Evolutionary conservation across 2,113 vertebrate genomes (phyloP).

Genomic region (Xenus cinereus): DNA sequence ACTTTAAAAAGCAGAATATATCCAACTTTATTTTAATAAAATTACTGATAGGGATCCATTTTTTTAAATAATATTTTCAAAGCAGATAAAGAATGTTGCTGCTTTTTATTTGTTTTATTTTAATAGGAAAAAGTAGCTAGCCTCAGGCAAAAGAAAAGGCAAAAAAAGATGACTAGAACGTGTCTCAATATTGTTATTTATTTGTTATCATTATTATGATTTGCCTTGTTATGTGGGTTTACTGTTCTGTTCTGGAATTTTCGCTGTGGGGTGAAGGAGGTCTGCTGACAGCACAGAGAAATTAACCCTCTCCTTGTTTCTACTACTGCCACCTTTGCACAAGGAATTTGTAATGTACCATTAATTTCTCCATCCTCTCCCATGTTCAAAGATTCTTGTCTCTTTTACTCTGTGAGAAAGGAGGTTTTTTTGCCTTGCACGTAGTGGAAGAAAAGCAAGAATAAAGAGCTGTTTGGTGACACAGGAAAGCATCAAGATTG

Average conservation of each 20-base stretch:
- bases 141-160: slow-evolving; percentile 8
- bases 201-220: slow-evolving; percentile 1
- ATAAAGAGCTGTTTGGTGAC: background rate
- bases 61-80: slow-evolving; percentile 22
- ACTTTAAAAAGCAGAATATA: slow-evolving; percentile 32
- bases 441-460: background rate
- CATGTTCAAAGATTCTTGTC: background rate
- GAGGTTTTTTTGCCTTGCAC: background rate
- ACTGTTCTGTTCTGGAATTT: slow-evolving; percentile 10
- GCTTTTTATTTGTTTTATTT: slow-evolving; percentile 32
- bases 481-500: background rate
- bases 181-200: slow-evolving; percentile 18
- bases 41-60: background rate
- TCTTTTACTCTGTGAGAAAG: background rate
- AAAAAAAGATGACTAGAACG: background rate
- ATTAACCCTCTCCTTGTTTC: background rate
- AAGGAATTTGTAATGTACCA: background rate
- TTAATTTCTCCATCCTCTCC: background rate
- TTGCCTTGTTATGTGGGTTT: slow-evolving; percentile 28
- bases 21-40: slow-evolving; percentile 54
- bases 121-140: background rate
- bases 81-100: background rate
- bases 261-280: background rate
- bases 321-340: background rate
- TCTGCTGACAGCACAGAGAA: background rate